Conservation (phyloP, 2,888 invertebrate genomes). For the Lamellibrachia columna region DNA sequence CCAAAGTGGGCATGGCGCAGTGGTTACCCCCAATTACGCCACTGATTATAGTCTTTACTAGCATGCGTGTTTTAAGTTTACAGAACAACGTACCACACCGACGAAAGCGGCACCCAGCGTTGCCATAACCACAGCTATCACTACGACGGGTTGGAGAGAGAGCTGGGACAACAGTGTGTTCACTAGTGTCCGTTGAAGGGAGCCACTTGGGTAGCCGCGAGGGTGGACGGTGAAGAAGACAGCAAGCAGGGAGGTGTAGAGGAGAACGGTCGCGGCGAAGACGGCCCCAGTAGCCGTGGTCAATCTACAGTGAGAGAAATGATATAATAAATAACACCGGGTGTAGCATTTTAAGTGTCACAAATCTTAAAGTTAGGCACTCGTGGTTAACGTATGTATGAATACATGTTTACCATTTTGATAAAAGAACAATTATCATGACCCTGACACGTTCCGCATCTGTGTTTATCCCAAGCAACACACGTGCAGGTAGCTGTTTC, state of each 20-base stretch:
- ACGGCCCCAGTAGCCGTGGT: slow-evolving; percentile 1
- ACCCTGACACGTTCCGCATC: no score
- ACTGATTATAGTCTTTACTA: neutral
- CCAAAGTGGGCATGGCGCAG: no score
- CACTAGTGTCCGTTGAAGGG: neutral
- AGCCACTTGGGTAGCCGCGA: neutral
- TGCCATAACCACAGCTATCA: neutral
- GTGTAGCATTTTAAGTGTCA: neutral
- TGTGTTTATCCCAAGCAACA: neutral
- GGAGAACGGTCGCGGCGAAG: neutral
- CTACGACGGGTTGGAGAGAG: neutral
- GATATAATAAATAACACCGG: neutral
- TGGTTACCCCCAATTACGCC: no score
- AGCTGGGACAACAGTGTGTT: neutral
- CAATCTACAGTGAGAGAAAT: neutral
- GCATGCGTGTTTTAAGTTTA: neutral
- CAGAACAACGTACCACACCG: neutral
- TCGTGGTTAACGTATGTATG: no score
- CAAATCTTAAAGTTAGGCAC: no score
- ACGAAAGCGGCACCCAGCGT: neutral
- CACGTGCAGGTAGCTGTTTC: neutral
- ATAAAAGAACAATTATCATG: no score
- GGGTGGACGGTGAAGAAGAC: neutral
- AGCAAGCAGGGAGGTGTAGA: neutral
- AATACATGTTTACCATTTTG: no score